Base-by-base conservation (phyloP, 1,140 invertebrate species). In the Bombus difficillimus region DNA sequence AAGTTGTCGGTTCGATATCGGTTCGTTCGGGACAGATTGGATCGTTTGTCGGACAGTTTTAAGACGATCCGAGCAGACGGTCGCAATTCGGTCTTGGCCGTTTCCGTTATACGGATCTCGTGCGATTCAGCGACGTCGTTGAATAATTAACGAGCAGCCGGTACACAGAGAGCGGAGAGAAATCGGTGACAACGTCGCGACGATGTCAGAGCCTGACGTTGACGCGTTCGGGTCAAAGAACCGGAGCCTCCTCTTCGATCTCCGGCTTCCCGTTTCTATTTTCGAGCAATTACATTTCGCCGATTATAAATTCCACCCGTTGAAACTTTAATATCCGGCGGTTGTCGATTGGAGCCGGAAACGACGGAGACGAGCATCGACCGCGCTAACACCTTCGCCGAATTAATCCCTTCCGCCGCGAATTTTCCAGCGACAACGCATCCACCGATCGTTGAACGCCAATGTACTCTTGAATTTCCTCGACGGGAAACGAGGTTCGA, bases 241-340 rank as follows among this genome's bases (percentile, higher is more conserved):
- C 25, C 43, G 57, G 1, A 1, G 25, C 28, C 39, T 66, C 66
- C 86, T 74, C 77, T 81, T 82, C 78, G 18, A 32, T 28, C 39
- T 71, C 78, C 34, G 41, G 28, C 2, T 25, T 22, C 34, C 28
- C n/a, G 81, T 22, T 76, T 84, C 66, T 32, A 71, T 84, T 78
- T 84, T 57, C 41, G 53, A 47, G 64, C 84, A 83, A 88, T 86
- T 88, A 83, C 79, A 15, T 57, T 64, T n/a, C 62, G 57, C 72
- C 83, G 72, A 88, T 88, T 88, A 88, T 88, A 86, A 86, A 86
- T 88, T 39, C 64, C 39, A 76, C 41, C 74, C 43, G 37, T 25
- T 72, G 86, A 86, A 88, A 86, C 79, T 90, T 90, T 91, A 90
- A 91, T 91, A 88, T 91, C 89, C 87, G 89, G 62, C 34, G 28